Base-by-base conservation (phyloP, 2,888 invertebrate species). In the Coenonympha glycerion region DNA sequence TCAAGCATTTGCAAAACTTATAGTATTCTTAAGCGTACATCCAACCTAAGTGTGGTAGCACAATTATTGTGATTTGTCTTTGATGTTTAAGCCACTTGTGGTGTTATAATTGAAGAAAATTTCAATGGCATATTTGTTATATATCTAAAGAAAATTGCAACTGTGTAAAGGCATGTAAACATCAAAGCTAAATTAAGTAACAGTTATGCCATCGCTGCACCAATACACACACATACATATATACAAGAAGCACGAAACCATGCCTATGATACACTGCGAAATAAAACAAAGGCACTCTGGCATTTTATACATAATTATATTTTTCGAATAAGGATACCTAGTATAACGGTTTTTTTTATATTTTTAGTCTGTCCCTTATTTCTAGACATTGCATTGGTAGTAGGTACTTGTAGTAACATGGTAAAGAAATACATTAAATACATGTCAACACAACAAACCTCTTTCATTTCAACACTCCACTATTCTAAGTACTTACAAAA, bases 371-470 rank as follows among this genome's bases (percentile, higher is more conserved):
- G 26, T 64, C 62, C 56, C 55, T 66, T 62, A 59, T 62, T 66
- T 66, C 59, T 69, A 69, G 68, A 61, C 69, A 68, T 76, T 76
- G 75, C 70, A 76, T 79, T 79, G 76, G 69, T 73, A 73, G 70
- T 84, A 83, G 79, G 78, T 77, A 68, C 42, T 40, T 79, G 83
- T 85, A 85, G 84, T 76, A 78, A 82, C 85, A 83, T 79, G 69
- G 70, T 81, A 69, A 80, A 31, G 18, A 36, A 37, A 28, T n/a
- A 86, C 84, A 84, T 85, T 86, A 86, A 86, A 84, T 84, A 85
- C 86, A 85, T 86, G 85, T 82, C 82, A 82, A 84, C 84, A 85
- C 83, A 74, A 78, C 78, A 78, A 78, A 70, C 69, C 71, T 86
- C 84, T 86, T 86, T 86, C 83, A 86, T 86, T 86, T 86, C 69